A percentile compares a stretch with the other conserved stretches of the same genome.
Conservation (phyloP, 2,113 vertebrate genomes). For the Upupa epops region DNA sequence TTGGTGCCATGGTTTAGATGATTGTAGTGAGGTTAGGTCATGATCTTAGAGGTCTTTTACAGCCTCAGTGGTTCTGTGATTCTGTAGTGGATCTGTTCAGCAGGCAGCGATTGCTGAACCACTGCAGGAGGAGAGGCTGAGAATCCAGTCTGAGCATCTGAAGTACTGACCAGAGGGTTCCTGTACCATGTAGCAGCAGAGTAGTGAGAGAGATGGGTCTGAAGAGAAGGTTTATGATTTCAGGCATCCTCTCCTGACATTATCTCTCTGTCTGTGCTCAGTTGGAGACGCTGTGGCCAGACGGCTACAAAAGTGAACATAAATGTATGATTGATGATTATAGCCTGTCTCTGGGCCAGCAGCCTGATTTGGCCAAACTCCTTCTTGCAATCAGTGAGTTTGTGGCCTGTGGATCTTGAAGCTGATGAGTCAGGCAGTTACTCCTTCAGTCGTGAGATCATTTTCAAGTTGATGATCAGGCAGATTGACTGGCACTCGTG, state of each 20-base stretch:
- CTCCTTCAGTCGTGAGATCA: neutral
- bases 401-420: neutral
- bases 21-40: too few species aligned
- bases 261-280: neutral
- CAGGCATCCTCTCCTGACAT: neutral
- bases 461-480: neutral
- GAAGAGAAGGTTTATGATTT: neutral
- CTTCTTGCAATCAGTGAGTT: neutral
- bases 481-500: neutral
- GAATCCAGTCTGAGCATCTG: neutral
- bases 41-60: too few species aligned
- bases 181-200: neutral
- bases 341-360: neutral
- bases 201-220: neutral
- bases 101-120: neutral
- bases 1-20: too few species aligned
- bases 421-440: neutral
- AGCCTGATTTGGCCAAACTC: neutral
- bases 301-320: neutral
- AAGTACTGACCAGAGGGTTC: neutral
- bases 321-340: constrained; percentile 13
- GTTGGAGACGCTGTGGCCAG: neutral
- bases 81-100: neutral
- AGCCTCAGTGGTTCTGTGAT: too few species aligned
- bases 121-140: neutral